Evolutionary conservation across 2,113 vertebrate genomes (phyloP), one percentile per base, ranked within the genome.

Genomic region (Hippocampus barbouri): DNA sequence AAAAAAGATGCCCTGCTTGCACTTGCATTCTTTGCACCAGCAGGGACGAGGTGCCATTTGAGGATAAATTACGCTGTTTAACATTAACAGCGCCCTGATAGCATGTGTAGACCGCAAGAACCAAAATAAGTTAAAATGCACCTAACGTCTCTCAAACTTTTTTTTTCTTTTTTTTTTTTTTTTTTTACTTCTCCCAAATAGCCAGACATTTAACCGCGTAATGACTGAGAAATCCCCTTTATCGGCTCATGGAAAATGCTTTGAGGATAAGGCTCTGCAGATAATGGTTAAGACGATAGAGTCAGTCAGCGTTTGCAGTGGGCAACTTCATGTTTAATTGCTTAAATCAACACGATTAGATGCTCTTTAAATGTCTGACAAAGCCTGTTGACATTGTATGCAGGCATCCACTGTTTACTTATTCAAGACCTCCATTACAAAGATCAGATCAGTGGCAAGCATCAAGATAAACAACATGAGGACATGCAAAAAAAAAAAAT

Each of bases 301-400:
- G 91, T 90, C 88, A 85, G 86, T 85, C 85, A 72, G 88, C 83
- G 87, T 83, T 90, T 78, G 86, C 81, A 90, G 85, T 89, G 85
- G 86, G 82, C 87, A 90, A 92, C 91, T 91, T 92, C 89, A 89
- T 91, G 90, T 93, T 92, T 92, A 93, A 93, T 92, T 92, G 89
- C 90, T 89, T 92, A 91, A 89, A 93, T 91, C 86, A 91, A 86
- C 87, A 86, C 79, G 92, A 93, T 92, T 92, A 92, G 89, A 89
- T 90, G 87, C 81, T 90, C 80, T 86, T 89, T 89, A 90, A 91
- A 90, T 89, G 86, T 87, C 85, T 87, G 87, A 89, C 85, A 88
- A 90, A 86, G 83, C 87, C 67, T 20, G 70, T 84, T 87, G 86
- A 88, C 81, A 84, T 87, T 79, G 76, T 82, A 74, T 84, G 78